Percentiles rank a stretch among this genome's conserved stretches.
These are phyloP conservation scores for Polia nebulosa DNA, from an alignment of 2,888 invertebrate species.

Conservation along the genomic window DNA sequence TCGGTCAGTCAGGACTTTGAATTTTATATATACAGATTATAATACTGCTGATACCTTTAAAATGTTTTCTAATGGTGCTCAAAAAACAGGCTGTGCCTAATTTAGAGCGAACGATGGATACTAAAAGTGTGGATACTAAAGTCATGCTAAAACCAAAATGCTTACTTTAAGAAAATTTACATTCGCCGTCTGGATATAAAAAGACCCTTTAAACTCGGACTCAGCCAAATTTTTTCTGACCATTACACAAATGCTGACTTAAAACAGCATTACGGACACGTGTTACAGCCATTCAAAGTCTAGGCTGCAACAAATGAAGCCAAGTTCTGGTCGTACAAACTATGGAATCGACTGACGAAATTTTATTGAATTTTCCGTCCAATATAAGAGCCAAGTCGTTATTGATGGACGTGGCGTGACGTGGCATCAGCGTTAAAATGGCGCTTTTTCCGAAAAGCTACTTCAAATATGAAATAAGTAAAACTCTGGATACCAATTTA, in stretches of 20 bases:
- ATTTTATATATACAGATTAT: too few relatives aligned
- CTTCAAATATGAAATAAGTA: slow-evolving; percentile 28
- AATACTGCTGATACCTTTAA: neutral
- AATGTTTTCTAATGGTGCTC: neutral
- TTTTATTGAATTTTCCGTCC: slow-evolving; percentile 88
- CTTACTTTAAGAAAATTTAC: neutral
- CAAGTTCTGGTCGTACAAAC: slow-evolving; percentile 71
- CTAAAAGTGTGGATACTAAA: neutral
- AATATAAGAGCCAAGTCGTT: slow-evolving; percentile 84
- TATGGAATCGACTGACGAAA: slow-evolving; percentile 84
- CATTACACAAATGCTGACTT: slow-evolving; percentile 42
- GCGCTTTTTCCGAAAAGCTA: slow-evolving; percentile 45
- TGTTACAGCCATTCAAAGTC: slow-evolving; percentile 54
- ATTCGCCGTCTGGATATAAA: neutral
- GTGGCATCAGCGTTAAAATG: slow-evolving; percentile 76
- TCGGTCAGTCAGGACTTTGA: too few relatives aligned
- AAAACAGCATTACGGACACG: slow-evolving; percentile 50
- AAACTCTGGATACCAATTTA: slow-evolving; percentile 24
- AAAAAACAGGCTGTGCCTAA: neutral
- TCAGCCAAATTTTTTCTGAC: slow-evolving; percentile 24
- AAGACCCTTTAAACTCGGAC: neutral
- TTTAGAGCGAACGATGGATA: neutral
- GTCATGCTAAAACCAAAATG: neutral
- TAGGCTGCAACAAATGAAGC: slow-evolving; percentile 64
- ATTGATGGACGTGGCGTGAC: slow-evolving; percentile 85